These are phyloP conservation scores for Drosophila pallidifrons DNA, from an alignment of 1,140 invertebrate species.

Conservation along the genomic window DNA sequence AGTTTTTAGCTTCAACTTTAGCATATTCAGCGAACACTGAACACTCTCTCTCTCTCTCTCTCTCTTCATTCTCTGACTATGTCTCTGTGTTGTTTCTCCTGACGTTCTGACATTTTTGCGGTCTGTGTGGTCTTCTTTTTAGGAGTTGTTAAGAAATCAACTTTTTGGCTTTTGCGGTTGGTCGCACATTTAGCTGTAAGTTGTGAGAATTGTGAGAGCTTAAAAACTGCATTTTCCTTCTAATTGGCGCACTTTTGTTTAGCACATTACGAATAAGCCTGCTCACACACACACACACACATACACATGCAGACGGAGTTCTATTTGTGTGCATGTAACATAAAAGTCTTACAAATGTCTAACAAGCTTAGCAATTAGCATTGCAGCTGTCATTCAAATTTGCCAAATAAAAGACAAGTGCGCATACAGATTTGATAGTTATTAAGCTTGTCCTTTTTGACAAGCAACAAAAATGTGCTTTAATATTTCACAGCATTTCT, in stretches of 20 bases:
- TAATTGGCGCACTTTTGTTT: conserved; percentile 83
- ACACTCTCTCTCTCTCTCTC: not conserved
- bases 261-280: conserved; percentile 61
- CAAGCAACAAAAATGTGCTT: not conserved
- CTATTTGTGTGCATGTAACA: conserved; percentile 26
- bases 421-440: conserved; percentile 17
- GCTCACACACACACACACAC: not conserved
- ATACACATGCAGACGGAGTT: not conserved
- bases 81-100: conserved; percentile 16
- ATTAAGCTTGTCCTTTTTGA: conserved; percentile 17
- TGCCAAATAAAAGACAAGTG: conserved; percentile 36
- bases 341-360: conserved; percentile 68
- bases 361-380: conserved; percentile 77
- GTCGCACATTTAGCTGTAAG: conserved; percentile 52
- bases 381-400: conserved; percentile 43
- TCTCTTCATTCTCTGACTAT: not conserved
- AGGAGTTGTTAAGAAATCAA: conserved; percentile 77
- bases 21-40: conserved; percentile 34
- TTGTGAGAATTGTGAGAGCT: conserved; percentile 50
- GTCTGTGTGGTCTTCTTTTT: conserved; percentile 51
- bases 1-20: conserved; percentile 44
- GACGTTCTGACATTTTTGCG: conserved; percentile 59
- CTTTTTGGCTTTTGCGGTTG: conserved; percentile 76
- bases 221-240: conserved; percentile 75
- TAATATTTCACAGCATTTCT: not conserved